These are phyloP conservation scores for Gobius niger DNA, from an alignment of 2,113 vertebrate genomes.

Conservation along the genomic window DNA sequence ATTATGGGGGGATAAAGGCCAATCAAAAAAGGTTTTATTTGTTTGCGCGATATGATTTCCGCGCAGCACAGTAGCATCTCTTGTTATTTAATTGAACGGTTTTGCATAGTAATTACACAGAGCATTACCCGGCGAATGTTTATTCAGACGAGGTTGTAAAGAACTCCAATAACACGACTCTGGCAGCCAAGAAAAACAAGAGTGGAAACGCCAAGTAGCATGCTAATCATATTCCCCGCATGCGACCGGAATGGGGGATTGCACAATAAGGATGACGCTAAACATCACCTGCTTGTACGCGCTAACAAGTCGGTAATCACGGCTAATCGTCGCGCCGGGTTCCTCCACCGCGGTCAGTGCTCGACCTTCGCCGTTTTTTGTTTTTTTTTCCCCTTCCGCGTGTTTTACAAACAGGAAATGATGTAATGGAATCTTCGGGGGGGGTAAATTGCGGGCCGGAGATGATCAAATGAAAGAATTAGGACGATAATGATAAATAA, in stretches of 20 bases:
- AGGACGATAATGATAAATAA: conserved; percentile 77
- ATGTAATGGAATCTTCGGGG: conserved; percentile 49
- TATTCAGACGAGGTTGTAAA: conserved; percentile 5
- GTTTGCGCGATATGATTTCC: background rate
- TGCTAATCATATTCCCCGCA: background rate
- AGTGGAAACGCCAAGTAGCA: background rate
- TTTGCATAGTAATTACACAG: background rate
- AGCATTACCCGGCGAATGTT: background rate
- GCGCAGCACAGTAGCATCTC: background rate
- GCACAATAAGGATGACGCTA: background rate
- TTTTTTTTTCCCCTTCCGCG: conserved; percentile 7
- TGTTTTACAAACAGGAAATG: conserved; percentile 61
- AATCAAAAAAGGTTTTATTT: background rate
- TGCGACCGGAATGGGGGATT: background rate
- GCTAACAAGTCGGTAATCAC: background rate
- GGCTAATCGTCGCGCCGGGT: background rate
- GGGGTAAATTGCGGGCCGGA: conserved; percentile 53
- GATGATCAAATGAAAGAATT: conserved; percentile 79
- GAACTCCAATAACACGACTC: conserved; percentile 2
- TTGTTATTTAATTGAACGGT: conserved; percentile 5
- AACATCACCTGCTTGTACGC: background rate
- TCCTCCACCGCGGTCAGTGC: conserved; percentile 9
- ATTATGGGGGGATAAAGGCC: background rate
- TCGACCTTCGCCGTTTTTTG: too few species aligned
- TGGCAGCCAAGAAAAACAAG: conserved; percentile 1